Base-by-base conservation (phyloP, 2,888 invertebrate genomes). In the Xylophagus ater region DNA sequence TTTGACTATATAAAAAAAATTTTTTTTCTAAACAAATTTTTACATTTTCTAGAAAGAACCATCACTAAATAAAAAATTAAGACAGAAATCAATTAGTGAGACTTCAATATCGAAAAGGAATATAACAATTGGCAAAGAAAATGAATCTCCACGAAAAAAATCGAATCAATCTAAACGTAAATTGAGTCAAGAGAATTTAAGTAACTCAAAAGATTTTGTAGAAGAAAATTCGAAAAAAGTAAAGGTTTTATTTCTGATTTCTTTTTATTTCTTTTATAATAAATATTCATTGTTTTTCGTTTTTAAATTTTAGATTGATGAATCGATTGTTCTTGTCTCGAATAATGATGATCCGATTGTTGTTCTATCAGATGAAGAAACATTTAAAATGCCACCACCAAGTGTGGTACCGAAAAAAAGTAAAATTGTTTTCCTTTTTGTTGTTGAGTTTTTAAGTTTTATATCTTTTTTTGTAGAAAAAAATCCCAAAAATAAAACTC, bases 111-210 rank as follows among this genome's bases (percentile, higher is more conserved):
- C 13, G 7, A 7, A n/a, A 13, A 3, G 35, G 1, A 18, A 24
- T 15, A 38, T 51, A 4, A 52, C 49, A 28, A 37, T 60, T 1
- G 60, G 60, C 39, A 32, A 55, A 21, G 62, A 62, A 30, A 38
- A 39, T 29, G 2, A 8, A 15, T 37, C 36, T 20, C 17, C 21
- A 14, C 4, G 13, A 15, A n/a, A 51, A 50, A 14, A 59, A 60
- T 29, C 52, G 56, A 12, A 53, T 61, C 1, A n/a, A n/a, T n/a
- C n/a, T 34, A 41, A 1, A 60, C 62, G 1, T 58, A 59, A 32
- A 38, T 47, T 26, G 5, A 28, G 34, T 5, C 10, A 21, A 10
- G 26, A 17, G 5, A 20, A 10, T 26, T 23, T 10, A 6, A n/a
- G 17, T n/a, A 20, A 31, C 14, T 20, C 28, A 19, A 20, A 19